Conservation (phyloP, 2,888 invertebrate genomes). For the Epistrophe eligans region DNA sequence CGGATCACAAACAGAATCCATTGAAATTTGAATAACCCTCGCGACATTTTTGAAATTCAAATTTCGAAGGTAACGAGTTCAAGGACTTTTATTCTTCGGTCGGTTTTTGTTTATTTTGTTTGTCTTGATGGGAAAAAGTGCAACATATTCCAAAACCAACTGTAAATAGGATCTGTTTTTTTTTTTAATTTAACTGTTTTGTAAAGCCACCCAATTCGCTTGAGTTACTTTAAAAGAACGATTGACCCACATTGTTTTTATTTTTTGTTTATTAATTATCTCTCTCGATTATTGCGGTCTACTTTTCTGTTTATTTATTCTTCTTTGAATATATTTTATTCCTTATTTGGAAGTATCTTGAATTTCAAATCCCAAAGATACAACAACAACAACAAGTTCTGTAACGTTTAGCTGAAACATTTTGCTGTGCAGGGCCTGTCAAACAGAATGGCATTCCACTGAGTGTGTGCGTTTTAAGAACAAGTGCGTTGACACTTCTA, state of each 20-base stretch:
- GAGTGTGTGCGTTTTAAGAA: slow-evolving; percentile 75
- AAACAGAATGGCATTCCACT: slow-evolving; percentile 65
- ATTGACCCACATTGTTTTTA: slow-evolving; percentile 80
- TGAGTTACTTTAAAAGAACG: slow-evolving; percentile 78
- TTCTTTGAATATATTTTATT: slow-evolving; percentile 60
- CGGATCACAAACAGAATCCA: slow-evolving; percentile 42
- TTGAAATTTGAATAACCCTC: slow-evolving; percentile 68
- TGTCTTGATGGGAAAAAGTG: slow-evolving; percentile 15
- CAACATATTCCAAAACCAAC: background rate
- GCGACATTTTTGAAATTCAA: slow-evolving; percentile 69
- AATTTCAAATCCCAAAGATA: slow-evolving; percentile 55
- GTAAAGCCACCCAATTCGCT: slow-evolving; percentile 44
- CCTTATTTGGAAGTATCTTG: slow-evolving; percentile 70
- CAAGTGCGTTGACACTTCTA: slow-evolving; percentile 83
- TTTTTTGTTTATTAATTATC: slow-evolving; percentile 57
- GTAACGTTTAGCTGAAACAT: slow-evolving; percentile 26
- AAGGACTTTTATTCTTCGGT: slow-evolving; percentile 63
- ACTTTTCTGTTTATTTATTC: slow-evolving; percentile 25
- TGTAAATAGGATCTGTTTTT: slow-evolving; percentile 2
- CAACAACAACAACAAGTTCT: background rate
- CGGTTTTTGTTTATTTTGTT: slow-evolving; percentile 9
- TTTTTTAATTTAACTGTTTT: slow-evolving; percentile 8
- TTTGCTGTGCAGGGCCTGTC: slow-evolving; percentile 34
- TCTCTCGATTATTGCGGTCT: slow-evolving; percentile 50
- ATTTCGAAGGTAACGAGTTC: slow-evolving; percentile 76